These are phyloP conservation scores for Lasioglossum villosulum DNA, from an alignment of 2,888 invertebrate genomes.

Conservation along the genomic window DNA sequence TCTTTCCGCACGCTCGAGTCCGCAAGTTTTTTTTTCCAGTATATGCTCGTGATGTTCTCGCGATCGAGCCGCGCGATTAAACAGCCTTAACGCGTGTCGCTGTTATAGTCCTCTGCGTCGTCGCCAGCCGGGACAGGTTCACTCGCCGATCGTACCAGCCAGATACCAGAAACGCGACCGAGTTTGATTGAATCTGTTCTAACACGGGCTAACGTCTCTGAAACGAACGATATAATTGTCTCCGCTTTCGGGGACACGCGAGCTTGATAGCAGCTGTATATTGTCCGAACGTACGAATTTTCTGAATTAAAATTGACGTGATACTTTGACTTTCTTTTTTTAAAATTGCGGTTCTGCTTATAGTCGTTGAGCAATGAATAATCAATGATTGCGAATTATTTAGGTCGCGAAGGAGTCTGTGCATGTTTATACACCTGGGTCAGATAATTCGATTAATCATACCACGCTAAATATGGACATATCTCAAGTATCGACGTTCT, in stretches of 20 bases:
- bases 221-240: constrained; percentile 28
- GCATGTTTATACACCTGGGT: background rate
- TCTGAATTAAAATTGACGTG: background rate
- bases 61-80: constrained; percentile 43
- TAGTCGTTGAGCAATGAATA: background rate
- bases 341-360: background rate
- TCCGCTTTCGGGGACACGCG: background rate
- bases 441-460: background rate
- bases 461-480: background rate
- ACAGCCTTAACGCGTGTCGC: constrained; percentile 50
- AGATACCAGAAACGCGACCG: constrained; percentile 43
- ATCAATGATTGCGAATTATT: background rate
- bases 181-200: constrained; percentile 38
- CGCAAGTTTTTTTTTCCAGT: constrained; percentile 21
- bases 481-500: background rate
- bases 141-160: constrained; percentile 21
- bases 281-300: background rate
- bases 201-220: background rate
- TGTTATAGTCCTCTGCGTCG: constrained; percentile 22
- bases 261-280: background rate
- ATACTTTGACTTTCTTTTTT: background rate
- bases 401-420: background rate
- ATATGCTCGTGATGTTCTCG: constrained; percentile 25
- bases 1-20: constrained; percentile 32
- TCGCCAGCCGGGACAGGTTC: constrained; percentile 29